Base-by-base conservation (phyloP, 2,113 vertebrate genomes). In the Cervus canadensis region DNA sequence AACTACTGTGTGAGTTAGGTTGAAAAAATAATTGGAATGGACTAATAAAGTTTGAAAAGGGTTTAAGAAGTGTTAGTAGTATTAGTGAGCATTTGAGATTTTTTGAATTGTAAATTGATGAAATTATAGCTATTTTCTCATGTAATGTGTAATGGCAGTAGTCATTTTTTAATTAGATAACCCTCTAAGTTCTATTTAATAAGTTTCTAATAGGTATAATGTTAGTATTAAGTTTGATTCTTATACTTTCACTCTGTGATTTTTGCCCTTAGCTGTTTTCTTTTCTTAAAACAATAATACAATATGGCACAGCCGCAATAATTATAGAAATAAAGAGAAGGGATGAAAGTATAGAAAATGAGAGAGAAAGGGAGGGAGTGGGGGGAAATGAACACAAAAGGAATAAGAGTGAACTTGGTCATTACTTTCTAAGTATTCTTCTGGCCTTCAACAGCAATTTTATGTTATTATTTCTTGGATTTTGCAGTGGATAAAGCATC, bases 361-460 rank as follows among this genome's bases (percentile, higher is more conserved):
- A 97, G 78, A 97, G 90, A 93, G 45, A 87, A 91, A 96, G 52
- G 21, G 33, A 16, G 30, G 17, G 30, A 21, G 9, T 33, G 6
- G 30, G 95, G 96, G 88, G 90, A 45, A 93, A 96, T 93, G 84
- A 97, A 89, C 91, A 98, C 98, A 91, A 97, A 98, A 96, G 95
- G 95, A 98, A 97, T 98, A 95, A 98, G 89, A 97, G 96, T 98
- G 97, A 98, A 98, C 99, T 98, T 98, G 97, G 98, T 98, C 92
- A 96, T 99, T 98, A 94, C 98, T 99, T 99, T 99, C 99, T 99
- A 99, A 99, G 99, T 99, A 99, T 99, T 99, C 99, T 99, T 99
- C 97, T 98, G 99, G 99, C 99, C 99, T 99, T 99, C 99, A 98
- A 98, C 98, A 98, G 94, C 89, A 99, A 98, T 99, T 99, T 99